Base-by-base conservation (phyloP, 2,888 invertebrate genomes). In the Lasiommata megera region DNA sequence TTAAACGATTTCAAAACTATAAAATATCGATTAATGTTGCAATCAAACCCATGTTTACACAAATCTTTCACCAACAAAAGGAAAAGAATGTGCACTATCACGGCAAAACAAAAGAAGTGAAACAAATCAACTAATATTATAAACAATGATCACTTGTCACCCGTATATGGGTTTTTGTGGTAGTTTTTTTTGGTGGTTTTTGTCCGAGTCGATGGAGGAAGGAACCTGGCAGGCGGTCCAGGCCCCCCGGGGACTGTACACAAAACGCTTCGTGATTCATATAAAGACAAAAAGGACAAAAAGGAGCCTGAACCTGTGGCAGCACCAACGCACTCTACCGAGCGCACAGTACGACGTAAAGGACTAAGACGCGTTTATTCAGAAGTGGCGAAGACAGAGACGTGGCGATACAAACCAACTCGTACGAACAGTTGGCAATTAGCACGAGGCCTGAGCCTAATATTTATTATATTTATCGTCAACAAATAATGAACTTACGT, bases 211-310 rank as follows among this genome's bases (percentile, higher is more conserved):
- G 77, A 83, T 87, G 86, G 85, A 88, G 88, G 88, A 88, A 88
- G 88, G 88, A 87, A 87, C 87, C 60, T 88, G 71, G 80, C 88
- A 85, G 89, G 89, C 85, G 88, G 84, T 82, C 87, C 67, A 60
- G 71, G 80, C 81, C 82, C 87, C 88, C 87, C 77, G 87, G 84
- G 87, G 86, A 72, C 76, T 79, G 80, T 81, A 85, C 81, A 88
- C 88, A 88, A 88, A 88, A 89, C 88, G 87, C 88, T 87, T 85
- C 89, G 89, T 89, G 89, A 88, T 88, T 85, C 86, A 82, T 80
- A 83, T 80, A 88, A 87, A 89, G 87, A 89, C 88, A 90, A 89
- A 56, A 90, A 89, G 87, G 79, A 88, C 46, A 46, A 84, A 85
- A 55, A 40, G 36, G 29, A 53, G 38, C 34, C 47, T 48, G 34